Conservation (phyloP, 2,888 invertebrate genomes). For the Matsumyia berberina region DNA sequence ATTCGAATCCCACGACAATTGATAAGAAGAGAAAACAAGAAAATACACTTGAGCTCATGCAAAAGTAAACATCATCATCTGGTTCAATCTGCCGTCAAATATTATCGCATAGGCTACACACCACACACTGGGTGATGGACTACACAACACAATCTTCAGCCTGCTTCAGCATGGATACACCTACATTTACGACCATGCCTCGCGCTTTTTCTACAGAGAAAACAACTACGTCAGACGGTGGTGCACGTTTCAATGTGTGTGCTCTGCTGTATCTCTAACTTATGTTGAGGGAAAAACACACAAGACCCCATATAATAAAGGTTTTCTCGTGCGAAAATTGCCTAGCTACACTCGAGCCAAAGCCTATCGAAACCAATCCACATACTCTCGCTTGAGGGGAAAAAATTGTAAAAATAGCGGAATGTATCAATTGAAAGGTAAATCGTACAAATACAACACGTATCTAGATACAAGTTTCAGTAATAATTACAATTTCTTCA, state of each 20-base stretch:
- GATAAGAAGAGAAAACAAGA: constrained; percentile 15
- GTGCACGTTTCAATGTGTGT: neutral
- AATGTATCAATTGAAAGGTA: constrained; percentile 15
- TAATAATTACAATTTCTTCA: constrained; percentile 41
- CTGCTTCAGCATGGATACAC: constrained; percentile 36
- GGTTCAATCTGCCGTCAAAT: constrained; percentile 35
- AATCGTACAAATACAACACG: neutral
- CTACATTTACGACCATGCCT: constrained; percentile 15
- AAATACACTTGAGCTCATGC: neutral
- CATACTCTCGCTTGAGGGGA: constrained; percentile 5
- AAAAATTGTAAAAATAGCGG: constrained; percentile 36
- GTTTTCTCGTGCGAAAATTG: constrained; percentile 6
- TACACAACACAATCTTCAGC: constrained; percentile 1
- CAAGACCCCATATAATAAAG: constrained; percentile 23
- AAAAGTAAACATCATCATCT: constrained; percentile 53
- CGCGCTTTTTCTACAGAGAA: neutral
- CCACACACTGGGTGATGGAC: neutral
- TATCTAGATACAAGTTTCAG: constrained; percentile 51
- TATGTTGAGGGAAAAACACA: constrained; percentile 21
- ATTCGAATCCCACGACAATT: constrained; percentile 1
- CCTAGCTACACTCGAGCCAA: neutral
- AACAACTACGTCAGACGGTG: neutral
- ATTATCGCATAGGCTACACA: constrained; percentile 8
- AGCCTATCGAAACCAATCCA: constrained; percentile 1
- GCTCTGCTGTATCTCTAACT: constrained; percentile 1